phyloP scores from a whole-genome alignment of 2,113 vertebrate genomes.

The Callorhinus ursinus region DNA sequence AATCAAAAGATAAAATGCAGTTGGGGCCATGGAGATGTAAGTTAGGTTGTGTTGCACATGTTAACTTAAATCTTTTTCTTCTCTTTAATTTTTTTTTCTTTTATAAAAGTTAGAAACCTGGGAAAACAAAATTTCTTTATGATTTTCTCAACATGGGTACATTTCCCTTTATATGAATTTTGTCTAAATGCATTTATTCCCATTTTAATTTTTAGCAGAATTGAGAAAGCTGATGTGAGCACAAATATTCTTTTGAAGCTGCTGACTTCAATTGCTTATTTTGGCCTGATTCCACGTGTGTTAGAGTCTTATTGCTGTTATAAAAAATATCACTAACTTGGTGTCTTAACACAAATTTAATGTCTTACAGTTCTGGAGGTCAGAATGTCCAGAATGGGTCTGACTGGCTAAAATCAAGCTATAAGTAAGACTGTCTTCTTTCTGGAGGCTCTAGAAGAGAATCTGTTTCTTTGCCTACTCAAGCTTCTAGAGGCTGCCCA shows the following conservation, averaged over 20 bases:
- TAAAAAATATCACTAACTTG: not conserved
- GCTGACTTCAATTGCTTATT: not conserved
- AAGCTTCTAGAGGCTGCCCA: not conserved
- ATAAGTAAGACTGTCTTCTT: not conserved
- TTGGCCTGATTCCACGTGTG: not conserved
- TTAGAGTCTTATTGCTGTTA: not conserved
- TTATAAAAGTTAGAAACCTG: not conserved
- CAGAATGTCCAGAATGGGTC: not conserved
- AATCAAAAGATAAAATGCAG: conserved; percentile 78
- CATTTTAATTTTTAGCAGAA: not conserved
- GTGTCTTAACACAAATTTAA: not conserved
- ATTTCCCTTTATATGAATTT: not conserved
- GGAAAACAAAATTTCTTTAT: not conserved
- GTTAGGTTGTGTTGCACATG: conserved; percentile 37
- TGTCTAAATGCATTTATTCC: not conserved
- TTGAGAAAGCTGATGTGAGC: not conserved
- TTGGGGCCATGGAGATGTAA: conserved; percentile 51
- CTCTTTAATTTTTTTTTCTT: not conserved
- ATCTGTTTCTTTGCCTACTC: not conserved
- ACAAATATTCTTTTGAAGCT: not conserved
- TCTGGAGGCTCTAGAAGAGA: not conserved
- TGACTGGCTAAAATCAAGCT: not conserved
- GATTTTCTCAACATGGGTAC: not conserved
- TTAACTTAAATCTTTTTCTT: conserved; percentile 38
- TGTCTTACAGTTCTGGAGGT: not conserved